Percentiles rank a stretch among this genome's conserved stretches.
These are phyloP conservation scores for Hemibagrus wyckioides DNA, from an alignment of 2,113 vertebrate species.

Conservation along the genomic window DNA sequence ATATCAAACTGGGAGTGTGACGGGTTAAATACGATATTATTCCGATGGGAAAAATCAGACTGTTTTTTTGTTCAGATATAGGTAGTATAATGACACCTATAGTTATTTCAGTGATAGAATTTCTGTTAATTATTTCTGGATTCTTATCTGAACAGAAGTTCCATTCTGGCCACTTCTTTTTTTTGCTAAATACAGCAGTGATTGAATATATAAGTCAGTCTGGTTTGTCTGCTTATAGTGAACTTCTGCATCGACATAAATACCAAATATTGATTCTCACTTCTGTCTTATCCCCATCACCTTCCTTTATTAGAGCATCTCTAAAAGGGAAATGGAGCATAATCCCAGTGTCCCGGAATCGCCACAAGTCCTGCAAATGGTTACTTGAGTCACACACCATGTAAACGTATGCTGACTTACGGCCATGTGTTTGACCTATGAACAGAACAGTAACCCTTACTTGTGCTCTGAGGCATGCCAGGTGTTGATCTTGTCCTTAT, in stretches of 20 bases:
- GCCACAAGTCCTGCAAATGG: conserved; percentile 27
- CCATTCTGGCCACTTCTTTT: not conserved
- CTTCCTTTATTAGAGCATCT: not conserved
- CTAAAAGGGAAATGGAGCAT: not conserved
- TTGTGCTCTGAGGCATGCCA: conserved; percentile 2
- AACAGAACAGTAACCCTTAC: conserved; percentile 14
- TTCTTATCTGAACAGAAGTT: not conserved
- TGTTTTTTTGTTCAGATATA: not conserved
- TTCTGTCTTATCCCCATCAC: not conserved
- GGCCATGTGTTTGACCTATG: conserved; percentile 28
- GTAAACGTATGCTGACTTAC: conserved; percentile 62
- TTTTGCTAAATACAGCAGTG: not conserved
- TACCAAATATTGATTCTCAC: conserved; percentile 12
- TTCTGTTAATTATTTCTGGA: not conserved
- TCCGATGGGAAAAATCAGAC: not conserved
- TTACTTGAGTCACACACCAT: conserved; percentile 6
- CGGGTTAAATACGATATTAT: not conserved
- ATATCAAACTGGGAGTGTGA: not conserved
- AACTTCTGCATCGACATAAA: not conserved
- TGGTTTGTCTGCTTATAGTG: not conserved
- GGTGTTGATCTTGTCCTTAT: not conserved
- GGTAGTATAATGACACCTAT: not conserved
- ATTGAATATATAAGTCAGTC: not conserved
- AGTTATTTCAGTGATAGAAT: not conserved
- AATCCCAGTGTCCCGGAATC: conserved; percentile 12